Evolutionary conservation across 2,113 vertebrate genomes (phyloP).

Genomic region (Caranx ignobilis): DNA sequence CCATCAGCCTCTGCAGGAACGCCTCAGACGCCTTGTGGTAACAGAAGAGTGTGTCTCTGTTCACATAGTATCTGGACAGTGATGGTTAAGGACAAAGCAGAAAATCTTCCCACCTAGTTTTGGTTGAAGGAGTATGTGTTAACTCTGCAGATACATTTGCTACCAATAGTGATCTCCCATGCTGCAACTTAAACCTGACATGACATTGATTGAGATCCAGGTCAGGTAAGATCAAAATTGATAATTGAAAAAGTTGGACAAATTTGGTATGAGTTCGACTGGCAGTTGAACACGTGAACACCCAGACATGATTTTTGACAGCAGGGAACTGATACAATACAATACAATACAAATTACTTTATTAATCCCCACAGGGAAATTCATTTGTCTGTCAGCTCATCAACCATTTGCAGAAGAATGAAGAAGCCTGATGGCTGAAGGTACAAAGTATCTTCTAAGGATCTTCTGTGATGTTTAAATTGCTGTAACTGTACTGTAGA

Average conservation of each 20-base stretch:
- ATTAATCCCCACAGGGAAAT: too few relatives aligned
- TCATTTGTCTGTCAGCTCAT: too few relatives aligned
- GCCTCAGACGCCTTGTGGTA: constrained; percentile 97
- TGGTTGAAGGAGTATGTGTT: neutral
- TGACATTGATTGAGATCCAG: neutral
- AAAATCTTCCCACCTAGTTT: neutral
- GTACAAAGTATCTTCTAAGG: too few relatives aligned
- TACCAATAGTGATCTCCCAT: neutral
- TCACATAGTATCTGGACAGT: constrained; percentile 92
- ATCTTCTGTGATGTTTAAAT: neutral
- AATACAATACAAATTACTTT: too few relatives aligned
- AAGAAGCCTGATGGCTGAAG: too few relatives aligned
- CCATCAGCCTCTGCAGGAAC: constrained; percentile 96
- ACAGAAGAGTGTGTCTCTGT: constrained; percentile 97
- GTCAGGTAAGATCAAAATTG: neutral
- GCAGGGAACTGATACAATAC: too few relatives aligned
- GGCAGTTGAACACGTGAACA: too few relatives aligned
- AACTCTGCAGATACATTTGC: neutral
- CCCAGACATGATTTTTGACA: too few relatives aligned
- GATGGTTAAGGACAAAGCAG: constrained; percentile 78
- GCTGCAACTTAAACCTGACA: neutral
- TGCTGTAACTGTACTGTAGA: neutral
- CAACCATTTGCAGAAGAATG: too few relatives aligned
- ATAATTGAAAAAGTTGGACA: neutral
- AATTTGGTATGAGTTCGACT: neutral